Evolutionary conservation across 2,888 invertebrate genomes (phyloP).

Genomic region (Arrhopalites spinosus): DNA sequence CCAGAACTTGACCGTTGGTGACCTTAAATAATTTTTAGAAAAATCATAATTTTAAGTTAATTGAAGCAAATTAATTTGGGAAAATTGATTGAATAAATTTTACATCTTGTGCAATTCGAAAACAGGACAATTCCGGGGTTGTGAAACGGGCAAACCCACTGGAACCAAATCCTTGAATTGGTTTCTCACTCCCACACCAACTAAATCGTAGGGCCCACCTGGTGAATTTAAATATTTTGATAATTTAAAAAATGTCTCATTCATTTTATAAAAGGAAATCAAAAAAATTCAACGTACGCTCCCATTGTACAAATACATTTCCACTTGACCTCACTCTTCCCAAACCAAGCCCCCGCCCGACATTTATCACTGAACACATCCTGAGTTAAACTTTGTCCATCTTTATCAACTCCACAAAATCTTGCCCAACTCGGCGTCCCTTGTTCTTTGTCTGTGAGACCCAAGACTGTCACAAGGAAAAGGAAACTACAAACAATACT

Average conservation of each 20-base stretch:
- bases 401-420: conserved; percentile 20
- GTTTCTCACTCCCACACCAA: conserved; percentile 13
- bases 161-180: neutral
- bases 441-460: neutral
- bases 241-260: too few species aligned
- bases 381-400: neutral
- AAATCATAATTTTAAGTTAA: too few species aligned
- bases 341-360: conserved; percentile 45
- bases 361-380: conserved; percentile 49
- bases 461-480: neutral
- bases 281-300: too few species aligned
- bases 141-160: conserved; percentile 14
- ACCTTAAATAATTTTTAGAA: neutral
- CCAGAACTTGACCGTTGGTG: neutral
- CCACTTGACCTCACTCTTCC: conserved; percentile 39
- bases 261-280: too few species aligned
- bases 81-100: neutral
- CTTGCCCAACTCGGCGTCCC: conserved; percentile 20
- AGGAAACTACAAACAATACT: neutral
- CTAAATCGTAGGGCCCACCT: conserved; percentile 22
- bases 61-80: neutral
- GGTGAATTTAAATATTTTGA: neutral
- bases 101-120: conserved; percentile 3
- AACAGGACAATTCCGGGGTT: conserved; percentile 4
- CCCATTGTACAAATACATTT: conserved; percentile 51